A percentile compares a stretch with the other conserved stretches of the same genome.
phyloP scores from a whole-genome alignment of 2,113 vertebrate genomes.

The Actenoides hombroni region DNA sequence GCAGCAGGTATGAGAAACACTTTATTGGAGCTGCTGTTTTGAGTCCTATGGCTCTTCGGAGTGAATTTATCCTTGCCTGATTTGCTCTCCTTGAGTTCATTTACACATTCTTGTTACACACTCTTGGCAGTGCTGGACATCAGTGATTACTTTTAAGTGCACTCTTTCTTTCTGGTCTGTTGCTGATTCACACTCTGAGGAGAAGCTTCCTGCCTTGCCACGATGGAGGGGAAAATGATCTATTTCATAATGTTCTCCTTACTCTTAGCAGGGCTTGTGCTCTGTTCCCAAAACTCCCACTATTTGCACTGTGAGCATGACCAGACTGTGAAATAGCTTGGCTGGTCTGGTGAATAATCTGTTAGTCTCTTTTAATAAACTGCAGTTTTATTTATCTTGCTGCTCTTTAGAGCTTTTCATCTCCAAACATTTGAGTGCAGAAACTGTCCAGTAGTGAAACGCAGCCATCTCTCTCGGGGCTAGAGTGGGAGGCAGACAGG shows the following conservation, averaged over 20 bases:
- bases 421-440: not conserved
- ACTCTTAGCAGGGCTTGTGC: not conserved
- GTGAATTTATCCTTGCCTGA: not conserved
- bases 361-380: constrained; percentile 9
- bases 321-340: constrained; percentile 38
- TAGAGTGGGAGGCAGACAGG: constrained; percentile 39
- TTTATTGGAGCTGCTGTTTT: not conserved
- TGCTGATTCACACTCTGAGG: not conserved
- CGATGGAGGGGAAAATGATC: not conserved
- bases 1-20: not conserved
- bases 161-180: not conserved
- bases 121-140: not conserved
- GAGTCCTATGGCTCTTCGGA: not conserved
- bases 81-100: not conserved
- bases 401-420: constrained; percentile 27
- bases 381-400: constrained; percentile 29
- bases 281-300: constrained; percentile 4
- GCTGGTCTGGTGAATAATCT: constrained; percentile 21
- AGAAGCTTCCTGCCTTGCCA: not conserved
- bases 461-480: not conserved
- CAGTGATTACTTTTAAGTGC: not conserved
- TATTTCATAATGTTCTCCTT: constrained; percentile 1
- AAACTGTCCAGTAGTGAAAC: not conserved
- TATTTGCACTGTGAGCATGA: constrained; percentile 6
- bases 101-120: not conserved